A percentile compares a stretch with the other conserved stretches of the same genome.
Evolutionary conservation across 2,113 vertebrate species (phyloP).

Genomic region (Eclectus roratus): DNA sequence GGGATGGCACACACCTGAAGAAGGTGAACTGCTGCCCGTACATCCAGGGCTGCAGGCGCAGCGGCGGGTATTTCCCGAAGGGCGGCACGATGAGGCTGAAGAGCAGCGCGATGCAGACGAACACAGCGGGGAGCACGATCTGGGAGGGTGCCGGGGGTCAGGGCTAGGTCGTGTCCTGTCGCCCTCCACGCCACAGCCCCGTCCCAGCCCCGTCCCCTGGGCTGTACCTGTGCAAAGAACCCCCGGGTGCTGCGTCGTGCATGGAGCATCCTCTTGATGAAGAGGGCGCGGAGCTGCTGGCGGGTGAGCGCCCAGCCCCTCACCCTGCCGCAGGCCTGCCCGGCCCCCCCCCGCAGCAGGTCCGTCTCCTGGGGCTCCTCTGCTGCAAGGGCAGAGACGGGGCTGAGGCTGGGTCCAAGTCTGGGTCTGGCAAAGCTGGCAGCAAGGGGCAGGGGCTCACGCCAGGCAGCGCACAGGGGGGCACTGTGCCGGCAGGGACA

Average conservation of each 20-base stretch:
- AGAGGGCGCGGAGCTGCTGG: slow-evolving; percentile 87
- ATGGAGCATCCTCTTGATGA: slow-evolving; percentile 85
- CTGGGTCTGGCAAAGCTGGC: not conserved
- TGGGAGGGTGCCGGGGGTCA: not conserved
- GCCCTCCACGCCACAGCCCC: not conserved
- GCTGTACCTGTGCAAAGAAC: slow-evolving; percentile 82
- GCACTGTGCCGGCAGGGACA: fast-evolving
- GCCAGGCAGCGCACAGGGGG: fast-evolving
- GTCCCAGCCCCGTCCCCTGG: fast-evolving
- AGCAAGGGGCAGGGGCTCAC: fast-evolving
- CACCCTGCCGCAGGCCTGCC: slow-evolving; percentile 2
- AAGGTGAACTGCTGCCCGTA: slow-evolving; percentile 88
- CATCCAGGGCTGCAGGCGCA: slow-evolving; percentile 84
- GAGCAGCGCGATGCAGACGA: slow-evolving; percentile 84
- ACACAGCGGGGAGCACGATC: slow-evolving; percentile 87
- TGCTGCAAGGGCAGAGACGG: not conserved
- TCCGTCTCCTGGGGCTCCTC: slow-evolving; percentile 77
- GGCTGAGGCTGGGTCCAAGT: not conserved
- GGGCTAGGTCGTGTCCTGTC: not conserved
- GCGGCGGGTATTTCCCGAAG: slow-evolving; percentile 79
- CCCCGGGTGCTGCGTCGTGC: slow-evolving; percentile 81
- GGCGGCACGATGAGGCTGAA: slow-evolving; percentile 87
- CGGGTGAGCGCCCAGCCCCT: slow-evolving; percentile 75
- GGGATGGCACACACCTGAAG: slow-evolving; percentile 77
- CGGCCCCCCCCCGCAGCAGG: slow-evolving; percentile 52